These are phyloP conservation scores for Oreochromis spilurus DNA, from an alignment of 2,113 vertebrate species.

Conservation along the genomic window DNA sequence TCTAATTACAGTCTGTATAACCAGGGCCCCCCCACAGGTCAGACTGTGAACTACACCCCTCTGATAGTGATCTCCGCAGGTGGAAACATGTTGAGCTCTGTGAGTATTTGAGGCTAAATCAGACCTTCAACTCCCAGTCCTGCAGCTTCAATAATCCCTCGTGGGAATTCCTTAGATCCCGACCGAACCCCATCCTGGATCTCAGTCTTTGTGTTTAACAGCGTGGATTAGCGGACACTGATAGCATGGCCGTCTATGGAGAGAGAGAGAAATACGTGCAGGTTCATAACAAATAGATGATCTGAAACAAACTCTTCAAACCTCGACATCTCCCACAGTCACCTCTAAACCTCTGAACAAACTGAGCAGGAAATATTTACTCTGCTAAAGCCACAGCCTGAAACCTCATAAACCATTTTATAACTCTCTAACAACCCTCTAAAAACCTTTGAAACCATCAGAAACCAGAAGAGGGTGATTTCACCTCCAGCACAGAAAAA, in stretches of 20 bases:
- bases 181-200: conserved; percentile 90
- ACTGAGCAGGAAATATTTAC: not conserved
- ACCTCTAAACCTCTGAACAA: not conserved
- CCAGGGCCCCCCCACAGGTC: not conserved
- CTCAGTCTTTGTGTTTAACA: not conserved
- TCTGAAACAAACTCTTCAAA: not conserved
- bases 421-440: not conserved
- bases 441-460: not conserved
- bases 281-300: not conserved
- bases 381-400: not conserved
- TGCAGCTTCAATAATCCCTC: conserved; percentile 95
- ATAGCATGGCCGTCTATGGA: conserved; percentile 46
- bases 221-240: not conserved
- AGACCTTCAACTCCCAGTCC: conserved; percentile 91
- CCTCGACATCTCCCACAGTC: not conserved
- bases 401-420: not conserved
- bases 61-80: not conserved
- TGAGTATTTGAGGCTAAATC: not conserved
- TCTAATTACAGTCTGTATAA: not conserved
- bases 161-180: conserved; percentile 90
- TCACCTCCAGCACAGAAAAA: not conserved
- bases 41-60: not conserved
- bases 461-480: not conserved
- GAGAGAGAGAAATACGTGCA: not conserved
- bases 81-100: not conserved